Conservation (phyloP, 2,888 invertebrate species). For the Tetramorium bicarinatum region DNA sequence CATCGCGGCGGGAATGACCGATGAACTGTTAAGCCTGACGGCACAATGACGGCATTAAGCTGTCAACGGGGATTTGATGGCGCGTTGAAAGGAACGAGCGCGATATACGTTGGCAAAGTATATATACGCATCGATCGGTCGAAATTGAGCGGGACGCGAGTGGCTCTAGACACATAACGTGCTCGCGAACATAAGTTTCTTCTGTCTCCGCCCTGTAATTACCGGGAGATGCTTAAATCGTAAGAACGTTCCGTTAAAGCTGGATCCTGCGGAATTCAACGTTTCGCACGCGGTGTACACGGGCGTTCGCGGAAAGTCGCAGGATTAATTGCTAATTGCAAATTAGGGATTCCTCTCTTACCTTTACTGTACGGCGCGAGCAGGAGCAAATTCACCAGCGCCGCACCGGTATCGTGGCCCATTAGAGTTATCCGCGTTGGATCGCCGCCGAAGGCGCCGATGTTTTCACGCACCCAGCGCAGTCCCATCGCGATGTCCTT, state of each 20-base stretch:
- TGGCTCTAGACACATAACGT: neutral
- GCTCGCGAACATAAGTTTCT: neutral
- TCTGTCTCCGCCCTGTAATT: neutral
- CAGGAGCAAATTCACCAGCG: constrained; percentile 93
- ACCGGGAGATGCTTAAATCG: neutral
- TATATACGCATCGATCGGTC: constrained; percentile 5
- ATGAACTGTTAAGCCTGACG: constrained; percentile 44
- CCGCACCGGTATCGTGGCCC: constrained; percentile 95
- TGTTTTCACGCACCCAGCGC: constrained; percentile 94
- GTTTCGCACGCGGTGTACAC: neutral
- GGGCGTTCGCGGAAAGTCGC: neutral
- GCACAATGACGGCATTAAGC: constrained; percentile 44
- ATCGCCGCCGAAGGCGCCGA: constrained; percentile 96
- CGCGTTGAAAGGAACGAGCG: constrained; percentile 24
- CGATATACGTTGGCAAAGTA: neutral
- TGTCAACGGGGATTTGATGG: constrained; percentile 27
- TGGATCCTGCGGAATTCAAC: neutral
- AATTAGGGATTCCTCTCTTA: constrained; percentile 78
- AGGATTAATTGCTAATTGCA: constrained; percentile 25
- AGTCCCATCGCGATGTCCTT: constrained; percentile 94
- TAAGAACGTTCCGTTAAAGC: neutral
- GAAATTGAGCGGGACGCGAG: constrained; percentile 9
- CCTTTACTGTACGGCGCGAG: constrained; percentile 93
- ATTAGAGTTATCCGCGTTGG: constrained; percentile 92
- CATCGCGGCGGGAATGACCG: constrained; percentile 45